Percentiles rank a stretch among this genome's conserved stretches.
phyloP scores from a whole-genome alignment of 2,113 vertebrate species.

The Damaliscus lunatus region DNA sequence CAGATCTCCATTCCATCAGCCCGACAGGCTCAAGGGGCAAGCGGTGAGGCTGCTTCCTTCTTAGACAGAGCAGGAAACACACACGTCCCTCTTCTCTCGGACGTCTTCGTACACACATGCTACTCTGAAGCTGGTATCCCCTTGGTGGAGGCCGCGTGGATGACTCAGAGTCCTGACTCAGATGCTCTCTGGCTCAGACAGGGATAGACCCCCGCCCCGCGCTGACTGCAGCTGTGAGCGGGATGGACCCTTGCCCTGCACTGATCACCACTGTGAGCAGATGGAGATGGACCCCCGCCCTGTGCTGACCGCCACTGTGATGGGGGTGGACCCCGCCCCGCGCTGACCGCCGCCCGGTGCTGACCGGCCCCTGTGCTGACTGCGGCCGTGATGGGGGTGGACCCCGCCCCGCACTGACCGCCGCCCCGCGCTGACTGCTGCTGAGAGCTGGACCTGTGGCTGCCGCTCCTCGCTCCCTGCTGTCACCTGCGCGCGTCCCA shows the following conservation, averaged over 20 bases:
- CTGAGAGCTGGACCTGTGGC: rapidly evolving
- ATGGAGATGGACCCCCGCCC: no score
- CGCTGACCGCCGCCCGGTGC: no score
- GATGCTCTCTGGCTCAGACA: background rate
- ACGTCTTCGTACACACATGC: background rate
- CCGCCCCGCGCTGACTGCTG: rapidly evolving
- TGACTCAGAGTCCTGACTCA: background rate
- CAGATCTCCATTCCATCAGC: background rate
- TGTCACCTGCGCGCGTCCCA: background rate
- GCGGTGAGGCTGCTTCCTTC: background rate
- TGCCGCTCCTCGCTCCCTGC: background rate
- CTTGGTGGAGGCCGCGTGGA: background rate
- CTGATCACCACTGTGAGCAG: no score
- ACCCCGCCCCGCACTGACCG: rapidly evolving
- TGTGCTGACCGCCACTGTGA: rapidly evolving
- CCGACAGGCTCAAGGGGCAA: background rate
- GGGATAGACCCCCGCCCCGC: no score
- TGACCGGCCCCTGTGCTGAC: no score
- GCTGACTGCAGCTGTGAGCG: rapidly evolving
- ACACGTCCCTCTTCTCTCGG: background rate
- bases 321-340: no score
- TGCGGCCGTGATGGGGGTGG: rapidly evolving
- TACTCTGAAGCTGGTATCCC: background rate
- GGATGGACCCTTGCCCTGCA: rapidly evolving
- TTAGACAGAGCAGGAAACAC: background rate